Percentiles rank a stretch among this genome's conserved stretches.
These are phyloP conservation scores for Camelus bactrianus DNA, from an alignment of 2,113 vertebrate genomes.

Conservation along the genomic window DNA sequence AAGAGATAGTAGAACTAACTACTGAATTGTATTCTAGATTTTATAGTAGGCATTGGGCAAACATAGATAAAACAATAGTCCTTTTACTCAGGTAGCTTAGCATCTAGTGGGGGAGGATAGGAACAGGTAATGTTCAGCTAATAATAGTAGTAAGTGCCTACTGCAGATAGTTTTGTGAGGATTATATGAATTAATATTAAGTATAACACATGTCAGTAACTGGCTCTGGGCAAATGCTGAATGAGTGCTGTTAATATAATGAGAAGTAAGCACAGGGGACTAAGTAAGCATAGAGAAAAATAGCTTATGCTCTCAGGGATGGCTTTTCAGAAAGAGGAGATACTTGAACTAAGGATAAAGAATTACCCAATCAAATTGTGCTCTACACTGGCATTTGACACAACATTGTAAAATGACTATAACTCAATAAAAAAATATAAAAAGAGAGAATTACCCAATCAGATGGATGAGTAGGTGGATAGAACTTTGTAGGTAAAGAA, in stretches of 20 bases:
- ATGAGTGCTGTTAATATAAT: neutral
- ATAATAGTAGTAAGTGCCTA: neutral
- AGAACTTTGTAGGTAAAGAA: neutral
- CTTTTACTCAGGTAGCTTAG: neutral
- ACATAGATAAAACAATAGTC: neutral
- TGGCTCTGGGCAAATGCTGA: neutral
- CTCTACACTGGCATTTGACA: too few relatives aligned
- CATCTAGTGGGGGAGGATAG: neutral
- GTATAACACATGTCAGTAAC: neutral
- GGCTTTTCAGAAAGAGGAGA: neutral
- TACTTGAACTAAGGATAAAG: neutral
- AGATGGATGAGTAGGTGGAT: neutral
- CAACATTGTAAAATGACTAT: too few relatives aligned
- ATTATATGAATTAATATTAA: constrained; percentile 14
- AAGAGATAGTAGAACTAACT: neutral
- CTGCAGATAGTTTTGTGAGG: neutral
- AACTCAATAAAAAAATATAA: too few relatives aligned
- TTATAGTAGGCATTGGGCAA: neutral
- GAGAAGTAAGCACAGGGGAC: neutral
- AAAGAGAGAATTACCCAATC: neutral
- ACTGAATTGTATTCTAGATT: neutral
- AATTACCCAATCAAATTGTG: neutral
- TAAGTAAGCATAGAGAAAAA: neutral
- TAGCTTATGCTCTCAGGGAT: neutral
- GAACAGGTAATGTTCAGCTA: neutral